phyloP scores from a whole-genome alignment of 35 echinoderm and acorn worm genomes.

The Ophioderma brevispina region DNA sequence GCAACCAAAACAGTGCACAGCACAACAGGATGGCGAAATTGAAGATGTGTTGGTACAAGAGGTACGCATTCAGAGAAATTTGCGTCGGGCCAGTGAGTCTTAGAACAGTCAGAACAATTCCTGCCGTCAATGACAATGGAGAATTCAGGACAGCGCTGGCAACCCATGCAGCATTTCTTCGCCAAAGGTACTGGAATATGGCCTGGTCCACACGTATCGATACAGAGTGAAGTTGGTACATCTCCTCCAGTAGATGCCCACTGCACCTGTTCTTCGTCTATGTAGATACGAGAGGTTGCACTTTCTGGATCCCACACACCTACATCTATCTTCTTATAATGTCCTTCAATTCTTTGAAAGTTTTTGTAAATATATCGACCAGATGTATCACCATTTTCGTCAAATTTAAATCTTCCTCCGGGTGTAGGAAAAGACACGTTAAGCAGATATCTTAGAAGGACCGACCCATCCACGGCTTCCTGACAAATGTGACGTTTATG shows the following conservation, averaged over 20 bases:
- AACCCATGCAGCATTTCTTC: conserved; percentile 32
- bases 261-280: background rate
- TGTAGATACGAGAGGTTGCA: background rate
- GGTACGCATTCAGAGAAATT: background rate
- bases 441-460: conserved; percentile 8
- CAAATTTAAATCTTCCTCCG: conserved; percentile 16
- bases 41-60: background rate
- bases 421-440: background rate
- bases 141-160: background rate
- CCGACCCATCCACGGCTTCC: background rate
- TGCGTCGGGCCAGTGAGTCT: background rate
- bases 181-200: background rate
- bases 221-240: conserved; percentile 34
- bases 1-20: background rate
- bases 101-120: background rate
- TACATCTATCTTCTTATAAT: background rate
- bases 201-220: background rate
- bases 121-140: background rate
- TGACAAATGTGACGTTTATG: background rate
- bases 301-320: background rate
- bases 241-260: too few relatives aligned
- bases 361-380: conserved; percentile 22
- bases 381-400: conserved; percentile 25
- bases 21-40: background rate
- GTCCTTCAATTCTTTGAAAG: conserved; percentile 5